Evolutionary conservation across 1,140 invertebrate species (phyloP).

Genomic region (Hycleus phaleratus): DNA sequence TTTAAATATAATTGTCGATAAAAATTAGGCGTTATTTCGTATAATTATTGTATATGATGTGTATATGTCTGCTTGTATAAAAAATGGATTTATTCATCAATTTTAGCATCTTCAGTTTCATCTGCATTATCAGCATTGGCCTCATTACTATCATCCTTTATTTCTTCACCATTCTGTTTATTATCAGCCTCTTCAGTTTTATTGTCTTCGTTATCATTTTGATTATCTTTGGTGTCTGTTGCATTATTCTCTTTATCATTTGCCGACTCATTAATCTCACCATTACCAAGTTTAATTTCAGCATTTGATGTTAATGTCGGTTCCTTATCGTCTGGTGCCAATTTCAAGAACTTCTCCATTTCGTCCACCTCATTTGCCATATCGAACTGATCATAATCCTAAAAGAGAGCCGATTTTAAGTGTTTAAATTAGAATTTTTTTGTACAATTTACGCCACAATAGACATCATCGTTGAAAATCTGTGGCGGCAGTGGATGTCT

Average conservation of each 20-base stretch:
- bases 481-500: constrained; percentile 71
- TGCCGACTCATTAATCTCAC: constrained; percentile 17
- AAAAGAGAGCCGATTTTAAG: neutral
- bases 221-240: constrained; percentile 16
- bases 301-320: constrained; percentile 23
- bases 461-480: constrained; percentile 84
- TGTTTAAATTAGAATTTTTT: neutral
- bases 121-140: constrained; percentile 7
- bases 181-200: constrained; percentile 3
- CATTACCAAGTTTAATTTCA: constrained; percentile 26
- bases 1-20: too few relatives aligned
- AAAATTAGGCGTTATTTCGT: too few relatives aligned
- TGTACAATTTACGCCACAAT: constrained; percentile 71
- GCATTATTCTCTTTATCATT: constrained; percentile 25
- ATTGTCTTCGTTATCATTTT: constrained; percentile 1
- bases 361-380: constrained; percentile 85
- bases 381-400: constrained; percentile 92
- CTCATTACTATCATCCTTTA: constrained; percentile 7
- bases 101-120: constrained; percentile 9
- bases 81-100: too few relatives aligned
- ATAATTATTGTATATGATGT: too few relatives aligned
- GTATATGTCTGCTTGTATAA: too few relatives aligned
- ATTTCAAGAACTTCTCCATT: constrained; percentile 75
- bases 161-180: constrained; percentile 14
- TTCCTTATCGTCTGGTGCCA: constrained; percentile 41